A percentile compares a stretch with the other conserved stretches of the same genome.
These are phyloP conservation scores for Drosophila leontia DNA, from an alignment of 1,140 invertebrate species.

Conservation along the genomic window DNA sequence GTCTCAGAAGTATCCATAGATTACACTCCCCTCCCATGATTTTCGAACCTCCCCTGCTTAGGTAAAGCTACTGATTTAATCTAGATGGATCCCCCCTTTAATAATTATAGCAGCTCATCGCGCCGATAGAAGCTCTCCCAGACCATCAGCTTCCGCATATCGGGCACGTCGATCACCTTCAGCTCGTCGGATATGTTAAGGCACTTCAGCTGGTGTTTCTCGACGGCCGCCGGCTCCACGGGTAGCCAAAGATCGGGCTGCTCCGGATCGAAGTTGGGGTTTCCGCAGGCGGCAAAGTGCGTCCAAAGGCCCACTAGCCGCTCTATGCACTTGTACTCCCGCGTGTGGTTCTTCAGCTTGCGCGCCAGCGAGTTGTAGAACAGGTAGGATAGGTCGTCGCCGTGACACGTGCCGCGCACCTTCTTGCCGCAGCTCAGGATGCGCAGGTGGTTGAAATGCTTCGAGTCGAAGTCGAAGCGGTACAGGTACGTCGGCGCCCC, in stretches of 20 bases:
- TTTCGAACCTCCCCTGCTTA: conserved; percentile 9
- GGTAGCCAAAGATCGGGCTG: conserved; percentile 74
- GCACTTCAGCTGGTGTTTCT: conserved; percentile 83
- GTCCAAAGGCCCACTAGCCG: conserved; percentile 84
- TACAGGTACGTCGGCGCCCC: conserved; percentile 85
- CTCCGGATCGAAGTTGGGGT: conserved; percentile 82
- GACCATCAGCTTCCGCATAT: conserved; percentile 84
- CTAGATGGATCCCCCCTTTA: background rate
- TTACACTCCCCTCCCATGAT: background rate
- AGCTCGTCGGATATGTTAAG: conserved; percentile 85
- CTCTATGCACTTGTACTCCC: conserved; percentile 84
- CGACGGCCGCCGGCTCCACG: conserved; percentile 49
- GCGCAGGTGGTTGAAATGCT: conserved; percentile 80
- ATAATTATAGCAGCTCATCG: conserved; percentile 70
- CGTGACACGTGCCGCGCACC: conserved; percentile 86
- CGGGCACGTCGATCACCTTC: conserved; percentile 84
- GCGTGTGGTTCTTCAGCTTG: conserved; percentile 82
- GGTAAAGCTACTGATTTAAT: conserved; percentile 29
- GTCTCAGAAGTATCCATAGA: conserved; percentile 1
- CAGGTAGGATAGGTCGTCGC: conserved; percentile 88
- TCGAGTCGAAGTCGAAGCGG: conserved; percentile 85
- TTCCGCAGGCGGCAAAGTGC: conserved; percentile 84
- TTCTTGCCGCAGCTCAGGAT: conserved; percentile 85
- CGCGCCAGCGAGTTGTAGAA: conserved; percentile 86
- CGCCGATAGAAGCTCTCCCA: conserved; percentile 85